These are phyloP conservation scores for Syngnathus typhle DNA, from an alignment of 2,113 vertebrate genomes.

Conservation along the genomic window DNA sequence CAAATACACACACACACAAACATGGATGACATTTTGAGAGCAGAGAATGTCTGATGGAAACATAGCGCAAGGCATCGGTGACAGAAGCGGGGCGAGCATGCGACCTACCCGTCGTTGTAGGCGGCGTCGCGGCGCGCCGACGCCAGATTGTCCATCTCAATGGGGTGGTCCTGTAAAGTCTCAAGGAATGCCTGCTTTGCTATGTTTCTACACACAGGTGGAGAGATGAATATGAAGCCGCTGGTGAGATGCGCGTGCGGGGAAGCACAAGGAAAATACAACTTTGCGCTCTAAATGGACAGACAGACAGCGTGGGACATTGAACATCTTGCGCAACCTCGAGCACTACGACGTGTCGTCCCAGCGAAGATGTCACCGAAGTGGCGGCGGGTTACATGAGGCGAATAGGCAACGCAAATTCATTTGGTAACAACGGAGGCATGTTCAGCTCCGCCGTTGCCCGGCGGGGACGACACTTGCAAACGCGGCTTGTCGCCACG, in stretches of 20 bases:
- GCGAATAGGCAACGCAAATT: background rate
- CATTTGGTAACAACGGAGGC: background rate
- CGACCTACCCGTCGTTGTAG: constrained; percentile 94
- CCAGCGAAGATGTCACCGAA: background rate
- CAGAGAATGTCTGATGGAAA: constrained; percentile 36
- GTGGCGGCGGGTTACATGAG: background rate
- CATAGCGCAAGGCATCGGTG: constrained; percentile 30
- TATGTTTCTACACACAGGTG: constrained; percentile 99
- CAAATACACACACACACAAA: background rate
- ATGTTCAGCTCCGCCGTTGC: background rate
- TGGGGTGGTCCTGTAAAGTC: constrained; percentile 99
- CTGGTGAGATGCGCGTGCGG: constrained; percentile 87
- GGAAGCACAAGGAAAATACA: constrained; percentile 49
- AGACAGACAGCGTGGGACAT: constrained; percentile 38
- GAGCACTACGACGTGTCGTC: constrained; percentile 15
- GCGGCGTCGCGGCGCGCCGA: constrained; percentile 87
- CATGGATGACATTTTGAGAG: constrained; percentile 13
- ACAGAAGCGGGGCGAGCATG: constrained; percentile 59
- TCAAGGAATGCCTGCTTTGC: constrained; percentile 99
- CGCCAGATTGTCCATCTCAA: constrained; percentile 99
- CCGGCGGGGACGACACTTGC: background rate
- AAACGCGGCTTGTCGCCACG: background rate
- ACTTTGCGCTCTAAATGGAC: constrained; percentile 39
- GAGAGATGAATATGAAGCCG: constrained; percentile 88
- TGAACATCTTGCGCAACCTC: constrained; percentile 69